A percentile compares a stretch with the other conserved stretches of the same genome.
phyloP scores from a whole-genome alignment of 2,797 vertebrate species.

The Loris lydekkerianus region DNA sequence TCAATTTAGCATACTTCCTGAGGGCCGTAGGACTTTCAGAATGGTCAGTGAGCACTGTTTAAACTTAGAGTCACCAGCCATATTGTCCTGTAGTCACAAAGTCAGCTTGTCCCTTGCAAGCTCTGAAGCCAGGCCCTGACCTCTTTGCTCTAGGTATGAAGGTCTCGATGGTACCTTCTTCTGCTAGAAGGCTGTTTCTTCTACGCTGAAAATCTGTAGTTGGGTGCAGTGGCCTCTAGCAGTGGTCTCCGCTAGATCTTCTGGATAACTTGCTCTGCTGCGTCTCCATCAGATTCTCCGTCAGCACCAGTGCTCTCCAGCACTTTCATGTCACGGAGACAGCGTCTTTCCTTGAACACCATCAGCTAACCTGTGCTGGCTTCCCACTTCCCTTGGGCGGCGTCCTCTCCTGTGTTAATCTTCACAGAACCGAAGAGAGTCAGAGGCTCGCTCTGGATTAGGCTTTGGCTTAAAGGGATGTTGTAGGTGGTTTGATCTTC shows the following conservation, averaged over 20 bases:
- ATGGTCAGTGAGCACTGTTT: not conserved
- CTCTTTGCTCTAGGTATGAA: not conserved
- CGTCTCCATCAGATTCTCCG: not conserved
- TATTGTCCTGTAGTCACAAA: not conserved
- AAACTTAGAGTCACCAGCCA: not conserved
- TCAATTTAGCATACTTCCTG: not conserved
- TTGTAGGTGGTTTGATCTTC: not conserved
- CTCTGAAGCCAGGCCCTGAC: not conserved
- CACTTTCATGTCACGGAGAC: not conserved
- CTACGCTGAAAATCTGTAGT: not conserved
- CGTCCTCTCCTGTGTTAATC: not conserved
- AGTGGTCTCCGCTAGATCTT: not conserved
- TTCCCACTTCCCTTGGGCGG: not conserved
- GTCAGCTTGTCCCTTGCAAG: not conserved
- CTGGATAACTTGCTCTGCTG: not conserved
- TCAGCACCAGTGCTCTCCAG: not conserved
- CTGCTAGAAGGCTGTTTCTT: not conserved
- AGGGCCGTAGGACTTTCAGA: not conserved
- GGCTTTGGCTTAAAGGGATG: not conserved
- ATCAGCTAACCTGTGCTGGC: not conserved
- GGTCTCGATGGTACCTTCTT: not conserved
- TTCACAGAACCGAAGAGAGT: not conserved
- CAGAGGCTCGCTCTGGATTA: not conserved
- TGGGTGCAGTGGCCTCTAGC: not conserved
- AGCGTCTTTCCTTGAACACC: not conserved